Base-by-base conservation (phyloP, 2,797 vertebrate species). In the Gorsachius magnificus region DNA sequence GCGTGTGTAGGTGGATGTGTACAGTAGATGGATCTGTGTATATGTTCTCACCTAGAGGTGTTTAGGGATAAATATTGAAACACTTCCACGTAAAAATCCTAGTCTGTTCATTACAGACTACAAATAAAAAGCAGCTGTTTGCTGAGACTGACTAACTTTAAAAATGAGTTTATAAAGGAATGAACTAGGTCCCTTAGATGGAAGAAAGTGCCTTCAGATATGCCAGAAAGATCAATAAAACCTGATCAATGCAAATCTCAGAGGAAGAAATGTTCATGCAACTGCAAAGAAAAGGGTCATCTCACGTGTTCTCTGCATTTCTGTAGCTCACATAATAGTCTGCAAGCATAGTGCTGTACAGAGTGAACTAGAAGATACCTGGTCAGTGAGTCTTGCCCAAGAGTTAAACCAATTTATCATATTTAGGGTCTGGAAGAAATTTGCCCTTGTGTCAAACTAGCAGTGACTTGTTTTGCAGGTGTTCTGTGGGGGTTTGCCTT, bases 41-140 rank as follows among this genome's bases (percentile, higher is more conserved):
- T 2, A 2, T 63, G 57, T 56, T 74, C 87, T 88, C 80, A 90
- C 90, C 87, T 75, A 13, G 66, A 79, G 64, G 48, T 93, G 72
- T 91, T 93, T 76, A 63, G 54, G 84, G 71, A 82, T 95, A 96
- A 87, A 92, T 95, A 93, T 90, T 89, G 82, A 75, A 84, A 57
- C 20, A 33, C 6, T 5, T 31, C 33, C 53, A 41, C 63, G 56
- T 46, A 38, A 35, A 90, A 79, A 90, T 54, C 68, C 58, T 48
- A 13, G 13, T 45, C 80, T 64, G 35, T 83, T 83, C 61, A 53
- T 88, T 80, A 56, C 76, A 88, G 72, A 68, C 71, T 54, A 16
- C 80, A 92, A 92, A 93, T 64, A 92, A 83, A 82, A 82, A 90
- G 45, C 87, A 88, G 83, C 76, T 83, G 66, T 80, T 93, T 63